Evolutionary conservation across 2,888 invertebrate genomes (phyloP).

Genomic region (Teinopalpus imperialis): DNA sequence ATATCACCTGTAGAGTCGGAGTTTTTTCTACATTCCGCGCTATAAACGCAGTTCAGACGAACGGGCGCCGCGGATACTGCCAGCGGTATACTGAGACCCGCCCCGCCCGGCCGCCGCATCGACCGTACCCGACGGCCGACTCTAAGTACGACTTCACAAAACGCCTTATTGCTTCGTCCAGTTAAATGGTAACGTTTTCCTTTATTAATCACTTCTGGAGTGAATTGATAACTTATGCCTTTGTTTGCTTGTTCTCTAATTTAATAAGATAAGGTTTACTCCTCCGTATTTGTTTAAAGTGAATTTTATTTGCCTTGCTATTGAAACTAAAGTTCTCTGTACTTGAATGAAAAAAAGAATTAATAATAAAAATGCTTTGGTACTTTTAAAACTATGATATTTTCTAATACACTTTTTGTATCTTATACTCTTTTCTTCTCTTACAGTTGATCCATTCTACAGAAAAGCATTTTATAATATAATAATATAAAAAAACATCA

Average conservation of each 20-base stretch:
- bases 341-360: too few species aligned
- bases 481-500: too few species aligned
- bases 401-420: too few species aligned
- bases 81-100: conserved; percentile 19
- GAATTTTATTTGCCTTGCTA: too few species aligned
- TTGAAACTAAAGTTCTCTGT: too few species aligned
- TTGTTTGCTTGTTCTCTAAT: not conserved
- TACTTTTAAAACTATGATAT: too few species aligned
- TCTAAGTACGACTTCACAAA: conserved; percentile 24
- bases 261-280: too few species aligned
- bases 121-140: conserved; percentile 16
- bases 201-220: conserved; percentile 20
- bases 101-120: conserved; percentile 23
- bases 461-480: too few species aligned
- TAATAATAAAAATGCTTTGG: too few species aligned
- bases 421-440: too few species aligned
- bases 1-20: conserved; percentile 22
- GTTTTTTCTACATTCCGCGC: conserved; percentile 21
- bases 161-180: conserved; percentile 23
- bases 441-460: too few species aligned
- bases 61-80: conserved; percentile 15
- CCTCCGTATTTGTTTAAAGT: too few species aligned
- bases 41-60: conserved; percentile 1
- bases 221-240: conserved; percentile 2
- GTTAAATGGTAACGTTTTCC: conserved; percentile 3